Conservation (phyloP, 2,888 invertebrate species). For the Dyspetes luteomarginatus region DNA sequence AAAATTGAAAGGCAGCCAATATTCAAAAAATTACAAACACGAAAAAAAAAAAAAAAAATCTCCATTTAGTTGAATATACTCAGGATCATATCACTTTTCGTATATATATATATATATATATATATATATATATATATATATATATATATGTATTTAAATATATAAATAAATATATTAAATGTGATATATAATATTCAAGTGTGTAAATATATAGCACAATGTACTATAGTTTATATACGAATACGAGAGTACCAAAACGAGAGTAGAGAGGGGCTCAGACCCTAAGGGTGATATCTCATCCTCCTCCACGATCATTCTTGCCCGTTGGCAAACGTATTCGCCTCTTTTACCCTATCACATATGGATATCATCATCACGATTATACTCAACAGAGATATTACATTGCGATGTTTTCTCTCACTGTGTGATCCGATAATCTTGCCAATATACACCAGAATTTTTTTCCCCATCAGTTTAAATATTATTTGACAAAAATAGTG, state of each 20-base stretch:
- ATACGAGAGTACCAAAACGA: slow-evolving; percentile 11
- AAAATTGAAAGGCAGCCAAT: slow-evolving; percentile 43
- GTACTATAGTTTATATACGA: slow-evolving; percentile 9
- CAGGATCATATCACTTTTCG: slow-evolving; percentile 35
- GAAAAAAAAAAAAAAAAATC: not conserved
- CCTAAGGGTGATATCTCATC: slow-evolving; percentile 5
- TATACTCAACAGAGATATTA: slow-evolving; percentile 3
- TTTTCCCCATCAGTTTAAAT: too few relatives aligned
- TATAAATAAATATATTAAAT: not conserved
- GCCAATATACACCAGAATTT: not conserved
- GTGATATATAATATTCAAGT: too few relatives aligned
- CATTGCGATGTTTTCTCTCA: not conserved
- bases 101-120: slow-evolving; percentile 11
- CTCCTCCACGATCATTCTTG: not conserved
- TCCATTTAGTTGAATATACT: not conserved
- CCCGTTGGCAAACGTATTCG: not conserved
- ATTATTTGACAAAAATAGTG: too few relatives aligned
- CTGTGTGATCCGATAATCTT: not conserved
- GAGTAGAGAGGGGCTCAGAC: not conserved
- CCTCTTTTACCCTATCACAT: not conserved
- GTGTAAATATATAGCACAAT: not conserved
- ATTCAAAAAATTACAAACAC: too few relatives aligned
- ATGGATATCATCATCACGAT: slow-evolving; percentile 24
- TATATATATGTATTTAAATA: not conserved
- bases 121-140: slow-evolving; percentile 2